Conservation (phyloP, 2,888 invertebrate species). For the Eupithecia subumbrata region DNA sequence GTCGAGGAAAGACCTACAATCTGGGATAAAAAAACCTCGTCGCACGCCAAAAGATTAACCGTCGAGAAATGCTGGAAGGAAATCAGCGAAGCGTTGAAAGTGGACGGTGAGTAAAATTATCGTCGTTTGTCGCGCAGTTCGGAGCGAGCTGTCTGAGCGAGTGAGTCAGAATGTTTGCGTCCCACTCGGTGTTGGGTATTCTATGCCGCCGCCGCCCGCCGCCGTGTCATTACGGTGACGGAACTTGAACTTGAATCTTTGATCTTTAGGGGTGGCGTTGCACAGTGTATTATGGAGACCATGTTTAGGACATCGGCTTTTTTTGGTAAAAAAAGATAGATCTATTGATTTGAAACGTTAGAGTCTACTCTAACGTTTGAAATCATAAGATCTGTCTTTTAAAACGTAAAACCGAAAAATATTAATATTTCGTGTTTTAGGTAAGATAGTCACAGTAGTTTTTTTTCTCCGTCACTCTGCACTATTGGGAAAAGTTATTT, state of each 20-base stretch:
- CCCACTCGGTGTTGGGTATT: slow-evolving; percentile 11
- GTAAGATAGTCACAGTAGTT: too few species aligned
- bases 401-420: too few species aligned
- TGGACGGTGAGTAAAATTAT: slow-evolving; percentile 31
- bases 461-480: too few species aligned
- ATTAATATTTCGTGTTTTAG: too few species aligned
- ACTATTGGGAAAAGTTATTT: too few species aligned
- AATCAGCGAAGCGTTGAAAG: slow-evolving; percentile 26
- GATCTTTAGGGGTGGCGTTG: not conserved
- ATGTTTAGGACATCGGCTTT: too few species aligned
- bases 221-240: not conserved
- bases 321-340: too few species aligned
- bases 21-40: slow-evolving; percentile 26
- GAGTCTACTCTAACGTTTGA: too few species aligned
- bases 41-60: slow-evolving; percentile 22
- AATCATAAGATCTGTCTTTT: too few species aligned
- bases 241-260: slow-evolving; percentile 23
- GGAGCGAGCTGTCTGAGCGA: slow-evolving; percentile 24
- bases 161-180: slow-evolving; percentile 21
- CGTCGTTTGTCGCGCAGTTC: slow-evolving; percentile 22
- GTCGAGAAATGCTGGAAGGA: slow-evolving; percentile 32
- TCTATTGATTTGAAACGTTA: too few species aligned
- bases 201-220: not conserved
- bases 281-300: too few species aligned
- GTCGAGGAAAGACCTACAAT: slow-evolving; percentile 29